Conservation (phyloP, 2,113 vertebrate genomes). For the Diadophis punctatus region DNA sequence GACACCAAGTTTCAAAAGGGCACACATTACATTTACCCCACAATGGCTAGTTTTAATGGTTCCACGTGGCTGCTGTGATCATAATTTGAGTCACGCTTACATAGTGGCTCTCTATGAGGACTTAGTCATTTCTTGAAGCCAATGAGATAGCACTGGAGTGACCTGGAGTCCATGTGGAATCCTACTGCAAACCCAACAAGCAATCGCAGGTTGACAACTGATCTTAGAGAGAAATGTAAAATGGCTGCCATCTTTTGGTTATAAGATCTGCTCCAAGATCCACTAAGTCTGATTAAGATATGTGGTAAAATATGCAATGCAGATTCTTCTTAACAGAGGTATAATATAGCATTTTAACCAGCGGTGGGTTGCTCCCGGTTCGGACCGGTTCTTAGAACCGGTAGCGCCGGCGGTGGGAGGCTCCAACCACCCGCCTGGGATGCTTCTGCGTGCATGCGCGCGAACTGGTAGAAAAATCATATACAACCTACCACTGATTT, state of each 20-base stretch:
- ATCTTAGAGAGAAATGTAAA: not conserved
- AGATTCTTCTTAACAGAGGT: not conserved
- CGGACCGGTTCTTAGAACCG: too few relatives aligned
- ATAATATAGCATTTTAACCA: not conserved
- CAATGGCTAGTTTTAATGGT: not conserved
- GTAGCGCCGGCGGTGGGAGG: too few relatives aligned
- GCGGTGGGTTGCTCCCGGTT: too few relatives aligned
- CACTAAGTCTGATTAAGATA: not conserved
- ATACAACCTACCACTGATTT: too few relatives aligned
- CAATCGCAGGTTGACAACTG: not conserved
- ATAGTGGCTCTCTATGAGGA: not conserved
- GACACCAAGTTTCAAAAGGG: not conserved
- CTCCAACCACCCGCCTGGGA: too few relatives aligned
- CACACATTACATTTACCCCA: not conserved
- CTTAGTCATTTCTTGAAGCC: not conserved
- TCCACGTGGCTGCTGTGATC: not conserved
- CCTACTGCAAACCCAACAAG: not conserved
- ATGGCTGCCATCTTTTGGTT: not conserved
- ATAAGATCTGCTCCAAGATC: not conserved
- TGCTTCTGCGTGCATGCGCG: too few relatives aligned
- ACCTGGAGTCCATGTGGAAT: not conserved
- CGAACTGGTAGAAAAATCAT: too few relatives aligned
- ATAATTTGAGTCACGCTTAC: not conserved
- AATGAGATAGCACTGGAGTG: not conserved
- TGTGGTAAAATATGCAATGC: not conserved